Evolutionary conservation across 1,140 invertebrate genomes (phyloP), one percentile per base, ranked within the genome.

Genomic region (Drosophila nasuta): DNA sequence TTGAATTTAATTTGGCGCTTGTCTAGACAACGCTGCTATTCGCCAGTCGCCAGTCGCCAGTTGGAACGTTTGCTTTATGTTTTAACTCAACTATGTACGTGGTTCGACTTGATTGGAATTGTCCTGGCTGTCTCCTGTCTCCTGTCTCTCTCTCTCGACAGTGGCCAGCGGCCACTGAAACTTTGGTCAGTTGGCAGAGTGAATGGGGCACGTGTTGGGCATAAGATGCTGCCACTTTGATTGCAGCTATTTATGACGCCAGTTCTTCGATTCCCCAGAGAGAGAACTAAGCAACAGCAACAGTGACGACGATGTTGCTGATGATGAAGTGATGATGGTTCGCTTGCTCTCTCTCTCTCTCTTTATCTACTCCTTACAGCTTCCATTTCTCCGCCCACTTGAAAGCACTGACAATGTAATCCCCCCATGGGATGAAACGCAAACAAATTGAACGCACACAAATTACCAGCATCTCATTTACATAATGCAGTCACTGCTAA

Each of bases 1-100:
- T 86, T 64, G 71, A 86, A 81, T 86, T 86, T 81, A 81, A 81
- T 78, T 86, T 86, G 70, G 60, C 54, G 48, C 68, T 76, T 65
- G 82, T 81, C 82, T 85, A 86, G 82, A 85, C 82, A 58, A 77
- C 20, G 35, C 62, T 59, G 73, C 59, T 46, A 58, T 35, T 58
- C 2, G 13, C 13, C 13, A 13, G 13, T 13, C 13, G 13, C 13
- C 13, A 13, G 13, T 13, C 13, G 13, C 13, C 13, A 13, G 13
- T 13, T 13, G 51, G 57, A 10, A 56, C 52, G 38, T 52, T 58
- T 33, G 38, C 49, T 63, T 77, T 74, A 78, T 75, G 65, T 70
- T 59, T 52, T 64, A 70, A 54, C 64, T 70, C 63, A 64, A 51
- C 70, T 77, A 66, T 70, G 64, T 81, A 66, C 75, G 64, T 81